Evolutionary conservation across 2,888 invertebrate genomes (phyloP).

Genomic region (Tineola bisselliella): DNA sequence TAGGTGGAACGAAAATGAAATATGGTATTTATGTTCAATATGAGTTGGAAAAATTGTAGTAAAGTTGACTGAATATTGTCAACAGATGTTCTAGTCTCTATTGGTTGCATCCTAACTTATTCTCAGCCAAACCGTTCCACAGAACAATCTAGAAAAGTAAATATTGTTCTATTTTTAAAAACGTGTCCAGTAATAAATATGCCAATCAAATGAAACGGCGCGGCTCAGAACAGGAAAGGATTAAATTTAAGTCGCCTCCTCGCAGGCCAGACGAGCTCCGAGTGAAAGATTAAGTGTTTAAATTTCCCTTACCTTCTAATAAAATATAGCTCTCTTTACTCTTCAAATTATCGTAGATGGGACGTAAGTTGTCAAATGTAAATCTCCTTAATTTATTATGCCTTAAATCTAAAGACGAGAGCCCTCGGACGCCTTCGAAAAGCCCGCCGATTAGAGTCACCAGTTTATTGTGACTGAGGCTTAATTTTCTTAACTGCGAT

Average conservation of each 20-base stretch:
- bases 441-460: constrained; percentile 75
- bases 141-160: background rate
- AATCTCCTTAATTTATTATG: constrained; percentile 80
- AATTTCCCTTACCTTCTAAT: constrained; percentile 73
- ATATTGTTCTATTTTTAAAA: background rate
- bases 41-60: background rate
- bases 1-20: no score
- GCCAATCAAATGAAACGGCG: background rate
- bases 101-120: background rate
- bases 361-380: constrained; percentile 77
- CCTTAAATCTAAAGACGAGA: constrained; percentile 79
- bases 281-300: background rate
- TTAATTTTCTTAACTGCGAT: constrained; percentile 75
- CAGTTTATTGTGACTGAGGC: constrained; percentile 79
- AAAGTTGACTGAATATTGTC: background rate
- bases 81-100: background rate
- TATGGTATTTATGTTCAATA: no score
- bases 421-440: constrained; percentile 75
- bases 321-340: constrained; percentile 77
- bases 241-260: background rate
- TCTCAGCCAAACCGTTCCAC: background rate
- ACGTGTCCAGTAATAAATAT: constrained; percentile 6
- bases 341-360: constrained; percentile 80
- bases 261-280: background rate
- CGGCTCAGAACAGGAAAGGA: background rate